Conservation (phyloP, 1,140 invertebrate genomes). For the Anadara kagoshimensis region DNA sequence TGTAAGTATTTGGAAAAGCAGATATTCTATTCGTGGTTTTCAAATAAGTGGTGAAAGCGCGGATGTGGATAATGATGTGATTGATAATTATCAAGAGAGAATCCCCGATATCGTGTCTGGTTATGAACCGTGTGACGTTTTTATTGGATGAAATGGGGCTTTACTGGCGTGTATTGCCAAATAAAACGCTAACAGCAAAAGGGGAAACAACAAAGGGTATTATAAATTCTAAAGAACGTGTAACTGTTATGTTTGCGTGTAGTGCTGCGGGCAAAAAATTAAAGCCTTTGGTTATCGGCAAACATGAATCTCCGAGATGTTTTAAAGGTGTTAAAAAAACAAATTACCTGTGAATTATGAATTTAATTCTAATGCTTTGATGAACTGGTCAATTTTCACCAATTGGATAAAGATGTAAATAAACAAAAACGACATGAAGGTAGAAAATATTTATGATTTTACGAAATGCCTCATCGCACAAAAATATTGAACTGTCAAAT, state of each 20-base stretch:
- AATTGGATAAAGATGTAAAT: conserved; percentile 41
- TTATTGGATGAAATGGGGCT: conserved; percentile 53
- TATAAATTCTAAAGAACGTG: conserved; percentile 54
- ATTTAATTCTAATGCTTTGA: conserved; percentile 40
- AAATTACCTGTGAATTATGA: conserved; percentile 39
- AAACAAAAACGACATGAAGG: conserved; percentile 32
- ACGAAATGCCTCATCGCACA: conserved; percentile 44
- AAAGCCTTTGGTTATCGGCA: conserved; percentile 41
- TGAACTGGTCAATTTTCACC: conserved; percentile 27
- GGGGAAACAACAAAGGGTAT: conserved; percentile 42
- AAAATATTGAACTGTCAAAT: neutral
- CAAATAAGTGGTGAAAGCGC: conserved; percentile 40
- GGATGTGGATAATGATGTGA: conserved; percentile 12
- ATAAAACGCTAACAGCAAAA: conserved; percentile 46
- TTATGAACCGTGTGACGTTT: conserved; percentile 36
- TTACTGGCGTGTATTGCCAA: conserved; percentile 42
- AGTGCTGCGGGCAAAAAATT: conserved; percentile 36
- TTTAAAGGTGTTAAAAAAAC: conserved; percentile 36
- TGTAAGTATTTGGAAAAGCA: conserved; percentile 12
- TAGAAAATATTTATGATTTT: conserved; percentile 35
- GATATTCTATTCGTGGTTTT: conserved; percentile 12
- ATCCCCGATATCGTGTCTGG: conserved; percentile 15
- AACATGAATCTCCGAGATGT: conserved; percentile 33
- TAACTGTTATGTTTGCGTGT: conserved; percentile 38
- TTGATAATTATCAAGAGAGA: conserved; percentile 21